Evolutionary conservation across 2,797 vertebrate species (phyloP), one percentile per base, ranked within the genome.

Genomic region (Alcedo quadribrachys): DNA sequence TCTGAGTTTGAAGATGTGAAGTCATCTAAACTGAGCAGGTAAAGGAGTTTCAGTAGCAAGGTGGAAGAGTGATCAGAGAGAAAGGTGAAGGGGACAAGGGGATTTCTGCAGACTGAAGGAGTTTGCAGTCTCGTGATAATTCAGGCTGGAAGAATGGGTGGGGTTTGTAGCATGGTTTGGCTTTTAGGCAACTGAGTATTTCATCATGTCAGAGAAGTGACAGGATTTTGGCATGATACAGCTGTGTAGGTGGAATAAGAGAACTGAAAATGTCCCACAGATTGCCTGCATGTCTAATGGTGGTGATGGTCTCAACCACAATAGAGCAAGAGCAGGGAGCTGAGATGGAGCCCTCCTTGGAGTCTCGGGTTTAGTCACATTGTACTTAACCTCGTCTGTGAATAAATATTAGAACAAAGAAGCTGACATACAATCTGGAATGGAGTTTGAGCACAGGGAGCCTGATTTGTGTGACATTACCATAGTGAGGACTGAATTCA

Each of bases 211-310:
- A 82, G n/a, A 77, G 88, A 58, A 30, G 16, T 77, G 71, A 57
- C 86, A 91, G 58, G 30, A 27, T 90, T 92, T 94, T 92, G 93
- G 71, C 81, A 80, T n/a, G 71, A 32, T 87, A 32, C 21, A 75
- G 3, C 9, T 71, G 65, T n/a, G 86, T 93, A 81, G 92, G 86
- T 46, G 73, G 86, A 93, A 51, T 89, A 82, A 82, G 81, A 86
- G 79, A 93, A 90, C 11, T 43, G 84, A 90, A 81, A 77, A 75
- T 48, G 27, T 54, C 82, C 90, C 71, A 62, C 93, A 92, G n/a
- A 94, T 93, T 89, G 76, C 66, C 28, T 90, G 94, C 75, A 80
- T 92, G 89, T 95, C 93, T 95, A 89, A 95, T 85, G 76, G 82
- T 78, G 79, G 63, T 51, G 94, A 94, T 90, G 89, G 62, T 77